These are phyloP conservation scores for Apaloderma vittatum DNA, from an alignment of 2,113 vertebrate species.

Conservation along the genomic window DNA sequence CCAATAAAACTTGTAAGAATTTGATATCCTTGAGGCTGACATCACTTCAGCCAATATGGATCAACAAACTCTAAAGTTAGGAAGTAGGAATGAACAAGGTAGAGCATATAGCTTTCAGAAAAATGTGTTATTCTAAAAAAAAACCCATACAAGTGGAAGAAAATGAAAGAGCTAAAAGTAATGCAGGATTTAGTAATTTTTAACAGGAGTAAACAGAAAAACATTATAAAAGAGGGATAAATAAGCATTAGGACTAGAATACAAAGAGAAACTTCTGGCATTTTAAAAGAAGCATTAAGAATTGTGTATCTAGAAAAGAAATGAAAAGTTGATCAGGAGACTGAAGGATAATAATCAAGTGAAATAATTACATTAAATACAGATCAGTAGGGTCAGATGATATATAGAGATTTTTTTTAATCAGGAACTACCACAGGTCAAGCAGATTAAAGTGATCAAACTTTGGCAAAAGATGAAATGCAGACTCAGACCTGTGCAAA, in stretches of 20 bases:
- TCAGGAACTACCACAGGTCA: background rate
- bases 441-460: background rate
- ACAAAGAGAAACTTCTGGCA: background rate
- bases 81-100: background rate
- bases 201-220: background rate
- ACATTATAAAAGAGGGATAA: background rate
- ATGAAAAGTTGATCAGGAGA: background rate
- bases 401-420: background rate
- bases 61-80: background rate
- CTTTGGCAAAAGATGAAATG: background rate
- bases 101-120: background rate
- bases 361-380: constrained; percentile 17
- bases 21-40: background rate
- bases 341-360: background rate
- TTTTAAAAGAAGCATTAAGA: background rate
- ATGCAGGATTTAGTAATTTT: background rate
- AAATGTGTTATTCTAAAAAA: background rate
- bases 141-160: background rate
- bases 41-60: background rate
- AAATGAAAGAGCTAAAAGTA: background rate
- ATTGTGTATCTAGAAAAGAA: background rate
- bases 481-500: background rate
- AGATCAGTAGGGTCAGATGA: background rate
- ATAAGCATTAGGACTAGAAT: background rate
- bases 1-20: background rate